Conservation (phyloP, 2,888 invertebrate genomes). For the Cephonodes hylas region DNA sequence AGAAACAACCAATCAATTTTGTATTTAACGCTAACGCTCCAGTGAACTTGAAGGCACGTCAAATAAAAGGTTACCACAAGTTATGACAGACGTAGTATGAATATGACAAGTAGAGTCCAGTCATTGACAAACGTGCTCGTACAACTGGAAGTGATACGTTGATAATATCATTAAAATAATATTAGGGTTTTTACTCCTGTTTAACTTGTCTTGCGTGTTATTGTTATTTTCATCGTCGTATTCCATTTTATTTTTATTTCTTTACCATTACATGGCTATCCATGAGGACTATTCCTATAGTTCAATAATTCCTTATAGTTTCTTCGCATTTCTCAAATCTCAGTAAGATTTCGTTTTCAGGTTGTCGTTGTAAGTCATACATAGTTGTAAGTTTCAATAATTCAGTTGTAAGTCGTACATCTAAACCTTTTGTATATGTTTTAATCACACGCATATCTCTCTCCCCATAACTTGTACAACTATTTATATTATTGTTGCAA, state of each 20-base stretch:
- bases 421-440: no score
- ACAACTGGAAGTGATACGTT: conserved; percentile 19
- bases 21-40: background rate
- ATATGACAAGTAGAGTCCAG: background rate
- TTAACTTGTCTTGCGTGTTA: background rate
- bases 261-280: background rate
- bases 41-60: background rate
- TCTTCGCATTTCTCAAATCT: no score
- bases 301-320: no score
- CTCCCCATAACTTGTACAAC: no score
- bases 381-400: no score
- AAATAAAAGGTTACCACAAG: conserved; percentile 8
- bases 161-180: conserved; percentile 17
- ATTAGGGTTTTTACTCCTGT: conserved; percentile 20
- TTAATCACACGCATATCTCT: no score
- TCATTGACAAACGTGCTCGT: conserved; percentile 13
- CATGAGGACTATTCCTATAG: no score
- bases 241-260: background rate
- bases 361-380: no score
- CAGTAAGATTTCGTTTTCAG: no score
- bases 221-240: background rate
- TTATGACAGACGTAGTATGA: conserved; percentile 19
- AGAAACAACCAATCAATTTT: background rate
- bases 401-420: no score
- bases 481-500: no score